Evolutionary conservation across 35 echinoderm and acorn worm genomes (phyloP), one percentile per base, ranked within the genome.

Genomic region (Holothuria glaberrima): DNA sequence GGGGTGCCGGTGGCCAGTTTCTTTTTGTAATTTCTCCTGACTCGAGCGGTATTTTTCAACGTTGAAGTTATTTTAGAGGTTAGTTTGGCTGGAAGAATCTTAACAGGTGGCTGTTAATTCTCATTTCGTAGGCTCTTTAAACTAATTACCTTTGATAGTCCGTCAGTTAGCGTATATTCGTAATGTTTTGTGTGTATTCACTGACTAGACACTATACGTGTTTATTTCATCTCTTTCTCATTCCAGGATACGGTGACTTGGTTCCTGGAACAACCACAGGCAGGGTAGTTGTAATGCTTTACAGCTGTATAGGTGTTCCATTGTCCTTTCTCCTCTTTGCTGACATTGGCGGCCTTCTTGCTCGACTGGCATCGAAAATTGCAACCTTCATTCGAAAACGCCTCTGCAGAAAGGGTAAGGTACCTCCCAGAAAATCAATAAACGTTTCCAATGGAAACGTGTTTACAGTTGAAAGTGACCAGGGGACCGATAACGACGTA

Each of bases 231-330:
- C 50, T 14, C 13, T 61, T 88, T 66, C 5, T 27, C 18, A 48
- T 18, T 78, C 13, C 88, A 99, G 93, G 97, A 52, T 99, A 99
- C 72, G 97, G 97, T 18, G 91, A 99, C 78, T 52, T 93, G 12
- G 93, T 90, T 27, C 97, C 97, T 59, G 85, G 76, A 0, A 99
- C 97, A 7, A 6, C 12, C 9, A 20, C 22, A 10, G 97, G 97
- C 35, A 78, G 89, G 19, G 63, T 65, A n/a, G 60, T 99, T 25
- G 78, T 87, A 32, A 81, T 92, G 24, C 44, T 95, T 24, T 99
- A 99, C 89, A 88, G 93, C 21, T 66, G 80, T 1, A 61, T 99
- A 50, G 93, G 97, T 9, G 90, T 95, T 9, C 91, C 97, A 0
- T 75, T 95, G 13, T 91, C 91, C 0, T 79, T 99, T 48, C 90